These are phyloP conservation scores for Phalanger gymnotis DNA, from an alignment of 2,797 vertebrate species.

Conservation along the genomic window DNA sequence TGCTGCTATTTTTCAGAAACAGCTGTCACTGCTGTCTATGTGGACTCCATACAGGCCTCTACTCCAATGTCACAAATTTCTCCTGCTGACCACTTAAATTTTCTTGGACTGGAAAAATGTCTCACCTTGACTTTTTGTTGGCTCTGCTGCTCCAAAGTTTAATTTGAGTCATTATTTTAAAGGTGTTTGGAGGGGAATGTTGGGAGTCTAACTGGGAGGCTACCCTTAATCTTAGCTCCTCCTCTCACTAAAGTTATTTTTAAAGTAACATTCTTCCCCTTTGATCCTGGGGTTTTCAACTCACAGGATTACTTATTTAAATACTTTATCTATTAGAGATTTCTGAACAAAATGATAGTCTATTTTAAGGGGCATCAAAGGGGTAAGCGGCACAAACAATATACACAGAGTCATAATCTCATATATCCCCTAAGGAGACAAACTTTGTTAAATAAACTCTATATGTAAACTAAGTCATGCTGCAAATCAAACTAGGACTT, in stretches of 20 bases:
- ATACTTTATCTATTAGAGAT: background rate
- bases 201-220: background rate
- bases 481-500: background rate
- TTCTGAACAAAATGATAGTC: background rate
- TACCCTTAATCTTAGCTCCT: background rate
- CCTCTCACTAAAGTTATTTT: background rate
- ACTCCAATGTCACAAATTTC: background rate
- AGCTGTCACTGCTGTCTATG: background rate
- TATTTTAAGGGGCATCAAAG: background rate
- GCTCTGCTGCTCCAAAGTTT: background rate
- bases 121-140: background rate
- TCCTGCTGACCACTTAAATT: background rate
- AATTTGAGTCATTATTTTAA: background rate
- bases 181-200: background rate
- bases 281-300: background rate
- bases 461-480: background rate
- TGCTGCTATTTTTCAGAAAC: background rate
- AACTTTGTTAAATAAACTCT: background rate
- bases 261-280: background rate
- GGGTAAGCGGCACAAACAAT: background rate
- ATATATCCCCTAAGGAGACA: background rate
- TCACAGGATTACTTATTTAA: background rate
- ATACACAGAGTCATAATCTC: background rate
- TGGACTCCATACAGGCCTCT: background rate
- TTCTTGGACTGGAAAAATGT: background rate